phyloP scores from a whole-genome alignment of 92 coral and sea anemone genomes.

The Phymanthus crucifer region DNA sequence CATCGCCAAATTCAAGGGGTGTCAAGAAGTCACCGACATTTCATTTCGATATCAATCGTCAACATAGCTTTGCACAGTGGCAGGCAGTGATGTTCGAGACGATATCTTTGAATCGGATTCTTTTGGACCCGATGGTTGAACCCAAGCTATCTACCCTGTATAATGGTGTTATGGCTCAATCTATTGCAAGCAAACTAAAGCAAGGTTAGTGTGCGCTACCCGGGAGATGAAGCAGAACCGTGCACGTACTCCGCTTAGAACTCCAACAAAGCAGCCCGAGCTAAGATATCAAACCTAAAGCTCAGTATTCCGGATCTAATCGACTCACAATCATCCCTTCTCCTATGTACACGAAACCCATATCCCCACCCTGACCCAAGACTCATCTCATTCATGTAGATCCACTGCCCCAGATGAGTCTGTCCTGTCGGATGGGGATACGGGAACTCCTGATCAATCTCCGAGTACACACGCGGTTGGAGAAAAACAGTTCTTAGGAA shows the following conservation, averaged over 20 bases:
- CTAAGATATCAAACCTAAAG: no score
- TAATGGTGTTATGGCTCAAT: slow-evolving; percentile 38
- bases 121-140: slow-evolving; percentile 31
- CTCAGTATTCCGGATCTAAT: no score
- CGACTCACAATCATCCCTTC: no score
- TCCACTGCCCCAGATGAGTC: no score
- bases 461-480: no score
- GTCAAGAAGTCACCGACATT: neutral
- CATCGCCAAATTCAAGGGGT: neutral
- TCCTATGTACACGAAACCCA: no score
- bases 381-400: neutral
- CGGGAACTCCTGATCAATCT: no score
- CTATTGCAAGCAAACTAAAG: no score
- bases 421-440: no score
- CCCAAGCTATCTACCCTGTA: slow-evolving; percentile 36
- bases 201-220: no score
- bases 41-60: slow-evolving; percentile 29
- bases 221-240: neutral
- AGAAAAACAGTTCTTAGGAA: no score
- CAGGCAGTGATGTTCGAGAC: slow-evolving; percentile 51
- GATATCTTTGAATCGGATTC: slow-evolving; percentile 30
- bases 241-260: no score
- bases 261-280: neutral
- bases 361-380: neutral
- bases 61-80: slow-evolving; percentile 67